Evolutionary conservation across 2,113 vertebrate species (phyloP), one percentile per base, ranked within the genome.

Genomic region (Pelvicachromis taeniatus): DNA sequence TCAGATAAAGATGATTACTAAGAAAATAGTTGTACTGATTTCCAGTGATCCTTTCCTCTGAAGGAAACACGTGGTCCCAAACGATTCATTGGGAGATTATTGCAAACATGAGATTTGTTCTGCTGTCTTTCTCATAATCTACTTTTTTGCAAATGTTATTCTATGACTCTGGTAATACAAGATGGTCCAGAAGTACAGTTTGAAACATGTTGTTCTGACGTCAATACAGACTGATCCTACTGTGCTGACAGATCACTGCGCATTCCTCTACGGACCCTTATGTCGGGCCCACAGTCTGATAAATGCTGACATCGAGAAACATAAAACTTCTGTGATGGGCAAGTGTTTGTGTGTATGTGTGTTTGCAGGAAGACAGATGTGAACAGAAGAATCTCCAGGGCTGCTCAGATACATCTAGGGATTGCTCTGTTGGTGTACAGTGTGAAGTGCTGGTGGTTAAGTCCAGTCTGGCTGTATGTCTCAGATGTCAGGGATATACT

Each of bases 301-400:
- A 95, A 95, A 94, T 63, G 95, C 96, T 95, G 94, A 95, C 92
- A 84, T 79, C 61, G 55, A 86, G 91, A 94, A 95, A 95, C 89
- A 90, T 84, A 89, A 95, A 90, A 88, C 85, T 23, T 48, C 87
- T 85, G 88, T 87, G 83, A 93, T 87, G 85, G 87, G 86, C 88
- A 83, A 50, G 68, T 56, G 29, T 85, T 50, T 88, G 70, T 84
- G 54, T 86, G 42, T 42, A 29, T 42, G 70, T 58, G 35, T 52
- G 42, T 53, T 63, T 65, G 88, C 23, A 59, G 40, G 29, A 80
- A 77, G 82, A 89, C 63, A 59, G 80, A 89, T 83, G 79, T 33
- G 82, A 84, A 85, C 52, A 84, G 70, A 82, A 42, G 45, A 78
- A 90, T 92, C 87, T 90, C 86, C 59, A 45, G 87, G 81, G 84